phyloP scores from a whole-genome alignment of 2,888 invertebrate genomes.

The Plemyria rubiginata region DNA sequence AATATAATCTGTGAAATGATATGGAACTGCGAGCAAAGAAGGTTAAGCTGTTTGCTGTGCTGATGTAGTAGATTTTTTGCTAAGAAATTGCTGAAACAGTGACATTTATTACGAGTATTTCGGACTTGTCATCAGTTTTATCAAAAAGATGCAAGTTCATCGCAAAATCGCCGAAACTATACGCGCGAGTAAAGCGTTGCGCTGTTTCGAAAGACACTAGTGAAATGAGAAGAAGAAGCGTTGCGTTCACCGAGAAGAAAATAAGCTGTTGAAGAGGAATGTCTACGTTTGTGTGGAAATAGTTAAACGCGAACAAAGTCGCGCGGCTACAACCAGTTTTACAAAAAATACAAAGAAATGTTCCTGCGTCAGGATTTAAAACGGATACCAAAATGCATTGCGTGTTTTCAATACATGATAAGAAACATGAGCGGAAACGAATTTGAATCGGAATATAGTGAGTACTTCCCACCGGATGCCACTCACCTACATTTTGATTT shows the following conservation, averaged over 20 bases:
- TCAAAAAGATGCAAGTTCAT: too few relatives aligned
- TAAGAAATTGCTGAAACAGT: neutral
- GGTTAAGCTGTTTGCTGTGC: constrained; percentile 27
- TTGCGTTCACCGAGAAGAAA: too few relatives aligned
- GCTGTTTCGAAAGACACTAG: too few relatives aligned
- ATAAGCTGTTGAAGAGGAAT: too few relatives aligned
- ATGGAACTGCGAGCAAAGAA: constrained; percentile 24
- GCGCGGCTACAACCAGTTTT: too few relatives aligned
- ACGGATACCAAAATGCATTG: constrained; percentile 26
- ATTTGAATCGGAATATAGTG: constrained; percentile 77
- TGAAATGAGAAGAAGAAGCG: too few relatives aligned
- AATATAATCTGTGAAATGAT: constrained; percentile 37
- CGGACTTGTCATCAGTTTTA: too few relatives aligned
- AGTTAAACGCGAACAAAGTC: too few relatives aligned
- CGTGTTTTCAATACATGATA: constrained; percentile 45
- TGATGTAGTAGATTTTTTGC: constrained; percentile 3
- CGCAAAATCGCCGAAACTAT: too few relatives aligned
- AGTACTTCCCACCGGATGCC: constrained; percentile 77
- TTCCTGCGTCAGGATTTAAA: constrained; percentile 24
- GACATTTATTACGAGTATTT: too few relatives aligned
- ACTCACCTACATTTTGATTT: constrained; percentile 52
- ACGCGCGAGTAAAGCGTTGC: too few relatives aligned
- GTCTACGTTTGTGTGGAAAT: too few relatives aligned
- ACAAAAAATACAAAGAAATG: neutral
- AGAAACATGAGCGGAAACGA: constrained; percentile 65